Conservation (phyloP, 2,113 vertebrate species). For the Pterocles gutturalis region DNA sequence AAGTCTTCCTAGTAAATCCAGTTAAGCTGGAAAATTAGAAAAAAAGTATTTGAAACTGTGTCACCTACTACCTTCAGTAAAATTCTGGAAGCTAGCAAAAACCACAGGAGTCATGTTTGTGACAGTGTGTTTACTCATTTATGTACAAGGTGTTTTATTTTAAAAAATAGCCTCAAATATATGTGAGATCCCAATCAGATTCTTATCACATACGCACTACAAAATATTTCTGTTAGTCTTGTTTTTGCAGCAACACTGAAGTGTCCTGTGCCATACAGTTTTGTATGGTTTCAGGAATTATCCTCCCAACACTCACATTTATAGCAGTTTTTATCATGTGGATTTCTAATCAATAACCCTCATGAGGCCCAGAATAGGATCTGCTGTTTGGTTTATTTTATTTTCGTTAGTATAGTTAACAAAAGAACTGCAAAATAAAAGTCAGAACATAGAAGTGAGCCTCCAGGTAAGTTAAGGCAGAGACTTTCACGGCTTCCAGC, state of each 20-base stretch:
- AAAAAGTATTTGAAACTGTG: not conserved
- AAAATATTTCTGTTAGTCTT: not conserved
- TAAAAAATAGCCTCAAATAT: not conserved
- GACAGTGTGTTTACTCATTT: not conserved
- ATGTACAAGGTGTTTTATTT: not conserved
- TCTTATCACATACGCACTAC: not conserved
- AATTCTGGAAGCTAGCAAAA: not conserved
- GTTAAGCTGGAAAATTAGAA: not conserved
- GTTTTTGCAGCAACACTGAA: not conserved
- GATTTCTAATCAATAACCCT: not conserved
- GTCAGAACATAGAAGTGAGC: not conserved
- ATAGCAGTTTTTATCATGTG: not conserved
- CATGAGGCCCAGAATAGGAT: rapidly evolving
- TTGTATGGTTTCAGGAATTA: not conserved
- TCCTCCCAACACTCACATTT: not conserved
- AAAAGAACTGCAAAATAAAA: not conserved
- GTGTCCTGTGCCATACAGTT: rapidly evolving
- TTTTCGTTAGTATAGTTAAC: not conserved
- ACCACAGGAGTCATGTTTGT: not conserved
- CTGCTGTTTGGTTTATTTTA: not conserved
- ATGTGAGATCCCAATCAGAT: not conserved
- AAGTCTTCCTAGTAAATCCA: not conserved
- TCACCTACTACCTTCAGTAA: not conserved
- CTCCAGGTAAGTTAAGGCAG: not conserved
- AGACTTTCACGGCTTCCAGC: not conserved